Percentiles rank a stretch among this genome's conserved stretches.
phyloP scores from a whole-genome alignment of 2,113 vertebrate genomes.

The Diadophis punctatus region DNA sequence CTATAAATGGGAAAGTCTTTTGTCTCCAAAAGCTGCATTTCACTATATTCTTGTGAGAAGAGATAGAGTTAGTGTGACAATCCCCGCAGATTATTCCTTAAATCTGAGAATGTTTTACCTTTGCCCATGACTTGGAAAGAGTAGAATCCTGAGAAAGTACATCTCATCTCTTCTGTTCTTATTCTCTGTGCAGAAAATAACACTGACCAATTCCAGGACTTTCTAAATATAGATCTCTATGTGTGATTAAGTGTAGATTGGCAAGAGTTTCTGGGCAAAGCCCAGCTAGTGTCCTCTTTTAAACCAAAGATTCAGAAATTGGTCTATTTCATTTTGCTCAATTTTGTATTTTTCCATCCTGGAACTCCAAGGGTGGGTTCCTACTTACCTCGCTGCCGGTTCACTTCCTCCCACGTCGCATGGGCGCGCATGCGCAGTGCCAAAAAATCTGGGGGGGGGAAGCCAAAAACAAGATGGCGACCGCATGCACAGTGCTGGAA shows the following conservation, averaged over 20 bases:
- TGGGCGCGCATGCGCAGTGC: no score
- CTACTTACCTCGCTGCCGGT: no score
- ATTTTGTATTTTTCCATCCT: background rate
- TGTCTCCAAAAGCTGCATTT: background rate
- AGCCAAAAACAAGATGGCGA: no score
- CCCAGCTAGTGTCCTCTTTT: background rate
- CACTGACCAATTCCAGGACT: background rate
- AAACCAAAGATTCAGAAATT: background rate
- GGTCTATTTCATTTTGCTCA: background rate
- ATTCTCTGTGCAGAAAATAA: background rate
- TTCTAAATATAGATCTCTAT: background rate
- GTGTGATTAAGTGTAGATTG: background rate
- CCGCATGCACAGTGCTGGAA: no score
- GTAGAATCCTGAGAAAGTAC: background rate
- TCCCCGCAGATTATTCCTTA: background rate
- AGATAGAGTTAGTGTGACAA: background rate
- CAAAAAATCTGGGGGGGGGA: no score
- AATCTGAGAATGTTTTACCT: background rate
- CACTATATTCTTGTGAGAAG: background rate
- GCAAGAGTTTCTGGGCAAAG: background rate
- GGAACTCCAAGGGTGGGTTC: background rate
- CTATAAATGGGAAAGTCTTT: background rate
- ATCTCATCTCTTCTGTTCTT: background rate
- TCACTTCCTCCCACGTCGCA: no score
- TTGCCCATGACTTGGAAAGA: background rate